Evolutionary conservation across 2,888 invertebrate species (phyloP).

Genomic region (Latrodectus hesperus): DNA sequence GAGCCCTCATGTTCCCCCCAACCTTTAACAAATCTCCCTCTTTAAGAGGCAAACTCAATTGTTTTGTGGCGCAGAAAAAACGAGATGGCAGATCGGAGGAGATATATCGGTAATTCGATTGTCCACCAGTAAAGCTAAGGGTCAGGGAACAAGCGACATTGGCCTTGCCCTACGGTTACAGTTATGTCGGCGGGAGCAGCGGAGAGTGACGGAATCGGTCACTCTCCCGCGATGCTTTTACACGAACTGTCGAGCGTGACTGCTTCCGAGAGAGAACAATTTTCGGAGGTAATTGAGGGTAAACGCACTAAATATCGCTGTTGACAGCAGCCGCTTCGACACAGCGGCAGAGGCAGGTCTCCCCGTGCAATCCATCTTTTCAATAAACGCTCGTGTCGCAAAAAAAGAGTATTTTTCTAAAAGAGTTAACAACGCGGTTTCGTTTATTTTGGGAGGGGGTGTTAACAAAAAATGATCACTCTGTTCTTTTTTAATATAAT

Average conservation of each 20-base stretch:
- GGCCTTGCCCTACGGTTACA: conserved; percentile 31
- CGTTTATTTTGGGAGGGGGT: too few species aligned
- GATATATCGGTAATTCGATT: not conserved
- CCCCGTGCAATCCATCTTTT: too few species aligned
- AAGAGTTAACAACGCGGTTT: too few species aligned
- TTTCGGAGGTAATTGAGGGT: conserved; percentile 32
- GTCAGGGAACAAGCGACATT: conserved; percentile 19
- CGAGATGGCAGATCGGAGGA: not conserved
- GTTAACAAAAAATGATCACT: too few species aligned
- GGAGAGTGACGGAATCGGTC: conserved; percentile 49
- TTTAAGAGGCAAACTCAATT: not conserved
- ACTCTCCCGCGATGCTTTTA: conserved; percentile 29
- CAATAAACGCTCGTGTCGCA: too few species aligned
- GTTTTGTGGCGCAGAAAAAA: not conserved
- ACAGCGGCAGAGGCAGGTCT: not conserved
- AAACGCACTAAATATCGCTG: conserved; percentile 30
- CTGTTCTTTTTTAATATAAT: too few species aligned
- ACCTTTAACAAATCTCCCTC: not conserved
- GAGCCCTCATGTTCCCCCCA: not conserved
- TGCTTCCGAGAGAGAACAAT: not conserved
- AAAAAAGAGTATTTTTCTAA: too few species aligned
- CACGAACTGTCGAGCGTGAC: conserved; percentile 31
- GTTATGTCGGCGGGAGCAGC: conserved; percentile 11
- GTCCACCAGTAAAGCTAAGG: not conserved
- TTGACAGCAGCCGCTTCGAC: not conserved